Evolutionary conservation across 2,888 invertebrate species (phyloP).

Genomic region (Acrobasis consociella): DNA sequence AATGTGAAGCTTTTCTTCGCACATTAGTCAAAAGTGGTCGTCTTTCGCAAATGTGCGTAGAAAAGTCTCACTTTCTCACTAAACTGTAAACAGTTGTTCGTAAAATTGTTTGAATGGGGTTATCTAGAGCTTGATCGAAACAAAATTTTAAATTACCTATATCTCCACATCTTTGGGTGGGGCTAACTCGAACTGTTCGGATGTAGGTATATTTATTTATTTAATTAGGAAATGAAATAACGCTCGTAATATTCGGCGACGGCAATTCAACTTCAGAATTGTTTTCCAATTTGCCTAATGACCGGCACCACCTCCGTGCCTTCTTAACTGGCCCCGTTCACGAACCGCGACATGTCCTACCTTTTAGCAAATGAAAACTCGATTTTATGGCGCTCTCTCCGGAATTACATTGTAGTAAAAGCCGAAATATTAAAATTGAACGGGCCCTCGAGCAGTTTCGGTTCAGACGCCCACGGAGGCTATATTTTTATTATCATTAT

Average conservation of each 20-base stretch:
- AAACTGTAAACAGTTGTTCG: too few relatives aligned
- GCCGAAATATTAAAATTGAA: slow-evolving; percentile 50
- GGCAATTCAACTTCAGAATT: slow-evolving; percentile 2
- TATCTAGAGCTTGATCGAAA: too few relatives aligned
- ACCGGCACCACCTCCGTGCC: slow-evolving; percentile 25
- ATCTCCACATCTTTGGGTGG: too few relatives aligned
- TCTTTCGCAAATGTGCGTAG: too few relatives aligned
- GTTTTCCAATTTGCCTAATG: slow-evolving; percentile 17
- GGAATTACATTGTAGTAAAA: slow-evolving; percentile 54
- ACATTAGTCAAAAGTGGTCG: too few relatives aligned
- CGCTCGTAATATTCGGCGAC: neutral
- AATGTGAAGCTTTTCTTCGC: too few relatives aligned
- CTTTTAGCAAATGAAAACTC: slow-evolving; percentile 75
- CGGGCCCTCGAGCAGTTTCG: slow-evolving; percentile 32
- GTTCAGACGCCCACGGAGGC: slow-evolving; percentile 32
- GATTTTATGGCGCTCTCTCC: slow-evolving; percentile 69
- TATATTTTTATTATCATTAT: slow-evolving; percentile 28
- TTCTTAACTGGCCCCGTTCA: slow-evolving; percentile 51
- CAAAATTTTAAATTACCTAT: too few relatives aligned
- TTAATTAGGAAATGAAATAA: neutral
- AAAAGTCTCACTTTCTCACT: too few relatives aligned
- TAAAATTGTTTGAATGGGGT: too few relatives aligned
- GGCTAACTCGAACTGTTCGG: too few relatives aligned
- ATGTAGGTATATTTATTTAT: neutral
- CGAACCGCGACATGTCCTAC: slow-evolving; percentile 45